These are phyloP conservation scores for Halocaridina rubra DNA, from an alignment of 2,888 invertebrate genomes.

Conservation along the genomic window DNA sequence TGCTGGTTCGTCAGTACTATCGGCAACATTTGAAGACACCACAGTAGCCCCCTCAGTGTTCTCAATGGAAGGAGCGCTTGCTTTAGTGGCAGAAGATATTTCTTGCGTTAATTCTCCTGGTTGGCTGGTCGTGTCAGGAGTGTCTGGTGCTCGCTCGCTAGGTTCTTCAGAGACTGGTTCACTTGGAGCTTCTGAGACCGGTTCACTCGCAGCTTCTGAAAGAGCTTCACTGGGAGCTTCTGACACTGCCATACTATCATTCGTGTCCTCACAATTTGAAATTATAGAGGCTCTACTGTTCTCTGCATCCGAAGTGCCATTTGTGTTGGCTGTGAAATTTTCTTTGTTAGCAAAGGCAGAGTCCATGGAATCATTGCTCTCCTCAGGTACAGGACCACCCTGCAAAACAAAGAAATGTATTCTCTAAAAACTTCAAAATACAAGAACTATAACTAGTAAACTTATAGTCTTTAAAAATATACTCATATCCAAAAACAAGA, in stretches of 20 bases:
- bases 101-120: constrained; percentile 13
- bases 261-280: constrained; percentile 65
- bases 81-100: neutral
- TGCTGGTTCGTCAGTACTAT: constrained; percentile 59
- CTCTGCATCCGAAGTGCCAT: constrained; percentile 59
- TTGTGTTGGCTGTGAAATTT: constrained; percentile 60
- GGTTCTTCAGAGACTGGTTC: constrained; percentile 22
- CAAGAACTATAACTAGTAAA: no score
- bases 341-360: constrained; percentile 62
- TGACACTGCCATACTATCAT: constrained; percentile 66
- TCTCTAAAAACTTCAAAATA: neutral
- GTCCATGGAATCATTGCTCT: constrained; percentile 62
- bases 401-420: neutral
- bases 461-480: no score
- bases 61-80: neutral
- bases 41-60: neutral
- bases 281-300: constrained; percentile 53
- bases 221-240: constrained; percentile 65
- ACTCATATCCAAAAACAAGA: no score
- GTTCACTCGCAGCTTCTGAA: constrained; percentile 45
- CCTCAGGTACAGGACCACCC: constrained; percentile 51
- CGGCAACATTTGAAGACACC: constrained; percentile 1
- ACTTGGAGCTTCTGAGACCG: constrained; percentile 44
- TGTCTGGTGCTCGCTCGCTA: constrained; percentile 34
- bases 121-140: constrained; percentile 31